A percentile compares a stretch with the other conserved stretches of the same genome.
Conservation (phyloP, 2,113 vertebrate species). For the Centropus bengalensis region DNA sequence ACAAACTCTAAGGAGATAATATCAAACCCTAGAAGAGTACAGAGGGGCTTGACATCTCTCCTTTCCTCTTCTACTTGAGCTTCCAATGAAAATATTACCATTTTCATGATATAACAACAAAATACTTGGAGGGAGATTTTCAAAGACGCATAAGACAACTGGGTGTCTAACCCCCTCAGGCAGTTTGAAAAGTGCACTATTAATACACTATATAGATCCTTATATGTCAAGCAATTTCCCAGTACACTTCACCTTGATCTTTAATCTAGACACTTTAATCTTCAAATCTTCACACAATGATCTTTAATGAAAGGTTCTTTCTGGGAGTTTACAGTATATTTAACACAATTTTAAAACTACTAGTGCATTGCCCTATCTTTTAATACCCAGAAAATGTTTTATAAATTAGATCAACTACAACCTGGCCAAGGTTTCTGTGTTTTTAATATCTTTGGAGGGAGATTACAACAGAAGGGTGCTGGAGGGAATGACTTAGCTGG, state of each 20-base stretch:
- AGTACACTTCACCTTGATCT: constrained; percentile 55
- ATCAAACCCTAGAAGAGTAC: neutral
- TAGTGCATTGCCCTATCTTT: constrained; percentile 20
- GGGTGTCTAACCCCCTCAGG: constrained; percentile 30
- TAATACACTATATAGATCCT: constrained; percentile 43
- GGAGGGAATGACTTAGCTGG: constrained; percentile 26
- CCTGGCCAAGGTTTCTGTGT: constrained; percentile 33
- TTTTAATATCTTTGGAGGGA: constrained; percentile 55
- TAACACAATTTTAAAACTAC: constrained; percentile 51
- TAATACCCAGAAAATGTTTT: constrained; percentile 50
- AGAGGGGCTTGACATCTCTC: neutral
- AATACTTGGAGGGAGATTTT: constrained; percentile 35
- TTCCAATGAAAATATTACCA: neutral
- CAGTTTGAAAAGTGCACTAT: constrained; percentile 32
- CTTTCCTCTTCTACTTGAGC: neutral
- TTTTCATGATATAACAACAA: neutral
- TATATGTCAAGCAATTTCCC: constrained; percentile 60
- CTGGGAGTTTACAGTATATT: constrained; percentile 56
- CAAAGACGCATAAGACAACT: constrained; percentile 8
- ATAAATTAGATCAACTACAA: constrained; percentile 62
- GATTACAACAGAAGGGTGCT: constrained; percentile 38
- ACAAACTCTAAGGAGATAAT: neutral
- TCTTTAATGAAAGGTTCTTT: constrained; percentile 52
- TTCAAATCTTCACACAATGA: constrained; percentile 54
- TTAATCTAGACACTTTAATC: constrained; percentile 66